Evolutionary conservation across 2,113 vertebrate genomes (phyloP), one percentile per base, ranked within the genome.

Genomic region (Leucoraja erinaceus): DNA sequence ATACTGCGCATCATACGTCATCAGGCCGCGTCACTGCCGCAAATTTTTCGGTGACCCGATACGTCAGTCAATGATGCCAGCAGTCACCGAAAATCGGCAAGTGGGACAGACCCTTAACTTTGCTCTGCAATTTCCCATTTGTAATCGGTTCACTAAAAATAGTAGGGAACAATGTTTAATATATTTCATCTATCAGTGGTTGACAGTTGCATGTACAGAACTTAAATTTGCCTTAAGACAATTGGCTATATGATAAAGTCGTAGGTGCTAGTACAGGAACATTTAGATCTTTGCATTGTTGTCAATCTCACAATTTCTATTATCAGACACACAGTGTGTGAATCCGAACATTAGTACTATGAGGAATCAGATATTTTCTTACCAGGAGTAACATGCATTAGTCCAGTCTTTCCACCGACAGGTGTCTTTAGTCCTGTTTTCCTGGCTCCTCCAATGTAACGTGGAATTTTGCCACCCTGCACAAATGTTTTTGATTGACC

Each of bases 321-420:
- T 28, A 28, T 59, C 54, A 84, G 81, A 5, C 12, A 5, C 54
- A 61, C 3, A 56, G 25, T 12, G 25, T 11, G 54, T 56, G 4
- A 83, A 84, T 84, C 81, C 12, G 54, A 8, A 6, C 10, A 28
- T 12, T 25, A 61, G 3, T n/a, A 84, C 10, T 61, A 56, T 11
- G 28, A 59, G 10, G 25, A 22, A 84, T 1, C 38, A 7, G 38
- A 38, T 75, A n/a, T 2, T 72, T 38, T 93, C 97, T 96, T 97
- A 99, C 99, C 98, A 14, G 98, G 98, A 33, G 98, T 99, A 54
- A 95, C 94, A 0, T 95, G 94, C 94, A 95, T 95, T 91, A 95
- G 54, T 93, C 93, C 90, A 12, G n/a, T 93, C 94, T 98, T 88
- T 11, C 93, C 56, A 63, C 12, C 31, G 54, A 5, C 14, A 11